phyloP scores from a whole-genome alignment of 53 echinoderm and acorn worm species.

The Antedon mediterranea region DNA sequence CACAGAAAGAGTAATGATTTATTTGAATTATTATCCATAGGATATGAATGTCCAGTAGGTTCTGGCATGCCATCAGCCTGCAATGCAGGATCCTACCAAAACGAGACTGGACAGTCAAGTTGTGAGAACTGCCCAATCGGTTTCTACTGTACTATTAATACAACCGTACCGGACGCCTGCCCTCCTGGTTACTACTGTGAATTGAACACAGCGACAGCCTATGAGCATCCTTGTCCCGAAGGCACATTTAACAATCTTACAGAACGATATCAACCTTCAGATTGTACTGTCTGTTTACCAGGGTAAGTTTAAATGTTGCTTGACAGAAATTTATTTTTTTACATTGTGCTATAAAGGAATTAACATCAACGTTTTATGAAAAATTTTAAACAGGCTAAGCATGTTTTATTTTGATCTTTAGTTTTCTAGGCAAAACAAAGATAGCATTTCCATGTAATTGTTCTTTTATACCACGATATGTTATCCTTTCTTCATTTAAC shows the following conservation, averaged over 20 bases:
- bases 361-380: too few species aligned
- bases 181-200: slow-evolving; percentile 81
- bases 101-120: slow-evolving; percentile 44
- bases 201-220: slow-evolving; percentile 34
- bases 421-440: too few species aligned
- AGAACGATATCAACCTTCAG: slow-evolving; percentile 19
- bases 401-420: too few species aligned
- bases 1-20: too few species aligned
- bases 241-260: slow-evolving; percentile 90
- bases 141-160: slow-evolving; percentile 77
- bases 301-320: slow-evolving; percentile 34
- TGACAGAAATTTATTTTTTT: neutral
- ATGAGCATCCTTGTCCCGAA: slow-evolving; percentile 61
- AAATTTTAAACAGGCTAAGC: too few species aligned
- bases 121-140: slow-evolving; percentile 63
- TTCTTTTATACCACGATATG: neutral
- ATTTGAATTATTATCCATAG: too few species aligned
- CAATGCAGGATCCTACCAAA: slow-evolving; percentile 61
- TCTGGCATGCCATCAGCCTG: slow-evolving; percentile 41
- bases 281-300: slow-evolving; percentile 67
- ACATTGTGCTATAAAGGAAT: too few species aligned
- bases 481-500: neutral
- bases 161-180: slow-evolving; percentile 59
- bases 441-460: neutral
- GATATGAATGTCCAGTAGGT: slow-evolving; percentile 50